A percentile compares a stretch with the other conserved stretches of the same genome.
Conservation (phyloP, 2,888 invertebrate species). For the Stramonita haemastoma region DNA sequence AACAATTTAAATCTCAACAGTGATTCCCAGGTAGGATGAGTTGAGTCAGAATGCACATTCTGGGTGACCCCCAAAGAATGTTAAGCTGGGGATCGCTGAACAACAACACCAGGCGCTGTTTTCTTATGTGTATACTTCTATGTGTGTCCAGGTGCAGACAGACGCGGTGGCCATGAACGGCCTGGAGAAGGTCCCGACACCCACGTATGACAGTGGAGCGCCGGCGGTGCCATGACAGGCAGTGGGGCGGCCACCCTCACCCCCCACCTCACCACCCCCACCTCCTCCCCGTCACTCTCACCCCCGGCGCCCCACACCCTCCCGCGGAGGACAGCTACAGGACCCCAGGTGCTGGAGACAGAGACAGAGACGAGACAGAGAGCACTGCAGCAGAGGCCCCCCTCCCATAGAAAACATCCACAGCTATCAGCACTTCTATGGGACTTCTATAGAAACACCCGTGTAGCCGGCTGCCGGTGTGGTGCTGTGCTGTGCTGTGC, state of each 20-base stretch:
- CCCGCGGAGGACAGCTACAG: too few relatives aligned
- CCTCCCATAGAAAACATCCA: neutral
- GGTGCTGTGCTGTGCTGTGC: neutral
- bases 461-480: neutral
- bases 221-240: neutral
- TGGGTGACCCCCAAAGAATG: too few relatives aligned
- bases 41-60: too few relatives aligned
- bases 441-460: neutral
- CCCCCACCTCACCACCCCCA: neutral
- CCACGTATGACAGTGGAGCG: conserved; percentile 25
- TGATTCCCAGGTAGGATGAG: too few relatives aligned
- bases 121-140: too few relatives aligned
- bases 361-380: neutral
- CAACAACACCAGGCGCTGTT: too few relatives aligned
- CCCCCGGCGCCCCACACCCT: neutral
- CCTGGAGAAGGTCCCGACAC: conserved; percentile 14
- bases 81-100: too few relatives aligned
- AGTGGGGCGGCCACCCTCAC: neutral
- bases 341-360: neutral
- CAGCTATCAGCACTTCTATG: conserved; percentile 6
- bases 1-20: too few relatives aligned
- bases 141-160: neutral
- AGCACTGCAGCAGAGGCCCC: neutral
- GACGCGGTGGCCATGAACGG: neutral
- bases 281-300: neutral